phyloP scores from a whole-genome alignment of 2,113 vertebrate genomes.

The Herpetotheres cachinnans region DNA sequence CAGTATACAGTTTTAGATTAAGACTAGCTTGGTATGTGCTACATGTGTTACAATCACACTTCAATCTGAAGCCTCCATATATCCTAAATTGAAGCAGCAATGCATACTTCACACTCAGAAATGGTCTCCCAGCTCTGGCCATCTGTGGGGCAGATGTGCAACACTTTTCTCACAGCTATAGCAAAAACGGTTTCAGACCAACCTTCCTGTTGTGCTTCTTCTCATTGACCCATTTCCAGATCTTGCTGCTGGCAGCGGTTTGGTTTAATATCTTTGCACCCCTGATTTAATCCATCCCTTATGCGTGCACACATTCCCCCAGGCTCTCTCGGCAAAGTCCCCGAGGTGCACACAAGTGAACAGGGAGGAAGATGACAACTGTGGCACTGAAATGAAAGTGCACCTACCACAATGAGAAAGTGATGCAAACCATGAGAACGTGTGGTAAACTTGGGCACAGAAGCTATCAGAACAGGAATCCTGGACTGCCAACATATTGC shows the following conservation, averaged over 20 bases:
- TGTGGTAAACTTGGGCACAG: neutral
- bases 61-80: neutral
- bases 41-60: slow-evolving; percentile 6
- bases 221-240: neutral
- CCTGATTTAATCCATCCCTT: neutral
- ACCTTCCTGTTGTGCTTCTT: slow-evolving; percentile 32
- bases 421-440: neutral
- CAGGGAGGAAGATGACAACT: neutral
- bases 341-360: neutral
- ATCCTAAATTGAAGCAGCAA: neutral
- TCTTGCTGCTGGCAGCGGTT: neutral
- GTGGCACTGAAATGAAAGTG: neutral
- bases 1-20: neutral
- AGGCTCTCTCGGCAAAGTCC: neutral
- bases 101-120: neutral
- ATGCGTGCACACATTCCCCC: neutral
- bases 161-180: neutral
- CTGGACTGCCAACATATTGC: neutral
- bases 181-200: neutral
- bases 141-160: slow-evolving; percentile 42
- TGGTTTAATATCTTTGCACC: slow-evolving; percentile 13
- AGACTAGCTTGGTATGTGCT: neutral
- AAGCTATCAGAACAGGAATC: neutral
- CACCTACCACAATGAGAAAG: neutral
- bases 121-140: neutral